phyloP scores from a whole-genome alignment of 2,797 vertebrate genomes.

The Cephalopachus bancanus region DNA sequence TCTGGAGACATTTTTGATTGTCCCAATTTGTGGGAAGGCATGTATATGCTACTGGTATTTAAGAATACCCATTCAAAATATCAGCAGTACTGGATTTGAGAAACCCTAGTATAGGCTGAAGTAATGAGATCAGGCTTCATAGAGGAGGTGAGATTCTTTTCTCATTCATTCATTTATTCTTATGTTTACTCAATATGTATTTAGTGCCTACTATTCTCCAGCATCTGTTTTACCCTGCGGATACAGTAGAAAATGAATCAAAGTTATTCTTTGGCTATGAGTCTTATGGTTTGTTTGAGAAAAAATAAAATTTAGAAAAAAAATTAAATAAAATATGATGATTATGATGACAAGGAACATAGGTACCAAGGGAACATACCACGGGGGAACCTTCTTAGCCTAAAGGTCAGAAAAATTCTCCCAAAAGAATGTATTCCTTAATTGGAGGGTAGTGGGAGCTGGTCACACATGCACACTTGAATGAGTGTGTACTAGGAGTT shows the following conservation, averaged over 20 bases:
- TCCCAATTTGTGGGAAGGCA: neutral
- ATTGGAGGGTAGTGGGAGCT: neutral
- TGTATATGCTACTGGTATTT: neutral
- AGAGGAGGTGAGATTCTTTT: neutral
- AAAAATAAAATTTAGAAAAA: neutral
- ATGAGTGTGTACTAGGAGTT: neutral
- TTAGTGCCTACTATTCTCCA: neutral
- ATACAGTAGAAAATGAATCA: neutral
- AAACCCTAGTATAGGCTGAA: neutral
- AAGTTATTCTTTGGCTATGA: neutral
- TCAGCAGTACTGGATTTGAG: neutral
- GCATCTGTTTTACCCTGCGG: neutral
- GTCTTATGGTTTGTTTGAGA: neutral
- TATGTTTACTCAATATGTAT: neutral
- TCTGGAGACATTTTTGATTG: neutral
- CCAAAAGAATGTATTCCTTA: neutral
- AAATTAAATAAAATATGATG: neutral
- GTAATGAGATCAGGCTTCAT: neutral
- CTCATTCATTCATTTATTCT: neutral
- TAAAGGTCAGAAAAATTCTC: neutral
- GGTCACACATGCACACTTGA: accelerated
- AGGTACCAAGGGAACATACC: neutral
- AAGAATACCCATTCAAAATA: neutral
- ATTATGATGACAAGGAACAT: neutral
- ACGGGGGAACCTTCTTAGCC: neutral